Percentiles rank a stretch among this genome's conserved stretches.
Evolutionary conservation across 2,113 vertebrate genomes (phyloP).

Genomic region (Procavia capensis): DNA sequence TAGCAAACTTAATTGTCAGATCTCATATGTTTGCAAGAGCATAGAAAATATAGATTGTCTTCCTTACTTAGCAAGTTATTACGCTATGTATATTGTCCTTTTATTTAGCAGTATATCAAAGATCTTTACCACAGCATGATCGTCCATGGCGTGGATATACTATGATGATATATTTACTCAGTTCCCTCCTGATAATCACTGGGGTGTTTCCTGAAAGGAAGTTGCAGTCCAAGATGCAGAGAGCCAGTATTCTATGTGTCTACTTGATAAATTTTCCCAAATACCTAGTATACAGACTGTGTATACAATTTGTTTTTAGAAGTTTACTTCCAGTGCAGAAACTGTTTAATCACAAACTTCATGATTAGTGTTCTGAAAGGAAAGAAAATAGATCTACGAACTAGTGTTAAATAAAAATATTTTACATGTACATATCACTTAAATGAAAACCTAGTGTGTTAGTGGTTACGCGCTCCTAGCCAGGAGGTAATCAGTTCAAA

Average conservation of each 20-base stretch:
- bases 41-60: neutral
- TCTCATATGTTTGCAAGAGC: neutral
- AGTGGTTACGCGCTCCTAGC: too few relatives aligned
- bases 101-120: neutral
- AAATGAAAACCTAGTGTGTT: too few relatives aligned
- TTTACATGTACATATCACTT: neutral
- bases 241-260: too few relatives aligned
- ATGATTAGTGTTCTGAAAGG: neutral
- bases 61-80: neutral
- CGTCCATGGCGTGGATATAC: neutral
- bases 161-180: rapidly evolving
- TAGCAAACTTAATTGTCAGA: too few relatives aligned
- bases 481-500: too few relatives aligned
- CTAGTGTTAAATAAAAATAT: neutral
- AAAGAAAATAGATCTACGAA: neutral
- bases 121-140: rapidly evolving
- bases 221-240: neutral
- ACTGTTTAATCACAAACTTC: neutral
- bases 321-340: neutral
- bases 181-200: rapidly evolving
- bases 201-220: neutral
- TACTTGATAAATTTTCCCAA: neutral
- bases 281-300: neutral
- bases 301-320: neutral
- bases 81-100: neutral